These are phyloP conservation scores for Griposia aprilina DNA, from an alignment of 2,888 invertebrate genomes.

Conservation along the genomic window DNA sequence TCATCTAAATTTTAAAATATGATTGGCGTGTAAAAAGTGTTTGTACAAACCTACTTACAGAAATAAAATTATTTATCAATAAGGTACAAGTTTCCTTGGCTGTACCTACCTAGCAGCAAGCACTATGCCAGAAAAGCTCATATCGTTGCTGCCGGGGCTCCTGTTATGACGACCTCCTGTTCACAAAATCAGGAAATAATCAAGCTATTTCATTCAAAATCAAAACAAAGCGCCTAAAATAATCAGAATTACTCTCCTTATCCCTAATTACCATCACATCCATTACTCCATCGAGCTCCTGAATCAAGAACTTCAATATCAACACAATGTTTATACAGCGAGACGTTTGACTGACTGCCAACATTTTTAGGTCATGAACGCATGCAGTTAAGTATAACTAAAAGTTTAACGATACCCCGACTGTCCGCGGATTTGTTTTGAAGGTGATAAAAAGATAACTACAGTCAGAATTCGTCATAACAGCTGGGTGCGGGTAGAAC, in stretches of 20 bases:
- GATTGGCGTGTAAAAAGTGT: no score
- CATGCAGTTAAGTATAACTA: slow-evolving; percentile 80
- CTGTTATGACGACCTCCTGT: no score
- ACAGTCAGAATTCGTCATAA: neutral
- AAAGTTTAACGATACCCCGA: slow-evolving; percentile 74
- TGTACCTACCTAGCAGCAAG: neutral
- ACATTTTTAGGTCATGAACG: slow-evolving; percentile 85
- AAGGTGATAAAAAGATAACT: slow-evolving; percentile 46
- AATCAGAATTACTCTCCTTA: neutral
- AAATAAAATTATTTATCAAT: no score
- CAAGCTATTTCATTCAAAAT: neutral
- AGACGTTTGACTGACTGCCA: slow-evolving; percentile 82
- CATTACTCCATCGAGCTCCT: slow-evolving; percentile 51
- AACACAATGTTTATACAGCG: slow-evolving; percentile 75
- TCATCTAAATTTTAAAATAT: no score
- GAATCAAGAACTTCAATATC: slow-evolving; percentile 59
- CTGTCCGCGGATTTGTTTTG: slow-evolving; percentile 51
- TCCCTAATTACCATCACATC: slow-evolving; percentile 36
- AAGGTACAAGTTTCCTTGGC: neutral
- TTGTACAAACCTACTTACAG: no score
- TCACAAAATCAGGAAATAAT: no score
- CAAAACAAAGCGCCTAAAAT: slow-evolving; percentile 7
- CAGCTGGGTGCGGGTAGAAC: no score
- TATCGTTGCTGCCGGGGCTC: neutral
- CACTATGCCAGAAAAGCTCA: neutral